Percentiles rank a stretch among this genome's conserved stretches.
Conservation (phyloP, 2,113 vertebrate genomes). For the Chaenogobius annularis region DNA sequence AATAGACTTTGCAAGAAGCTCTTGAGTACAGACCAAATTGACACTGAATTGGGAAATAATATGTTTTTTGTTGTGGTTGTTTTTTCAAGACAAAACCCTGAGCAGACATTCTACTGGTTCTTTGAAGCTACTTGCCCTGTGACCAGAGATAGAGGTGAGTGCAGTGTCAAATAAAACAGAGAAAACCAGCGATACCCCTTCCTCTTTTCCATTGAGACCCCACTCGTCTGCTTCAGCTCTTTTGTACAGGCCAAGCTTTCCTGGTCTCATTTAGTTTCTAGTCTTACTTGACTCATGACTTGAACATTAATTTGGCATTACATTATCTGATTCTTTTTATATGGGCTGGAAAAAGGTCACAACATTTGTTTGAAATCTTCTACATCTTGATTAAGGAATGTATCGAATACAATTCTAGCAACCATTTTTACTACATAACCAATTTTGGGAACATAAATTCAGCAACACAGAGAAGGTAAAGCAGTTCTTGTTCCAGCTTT, state of each 20-base stretch:
- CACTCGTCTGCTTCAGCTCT: not conserved
- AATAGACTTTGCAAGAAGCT: not conserved
- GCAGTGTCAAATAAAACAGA: not conserved
- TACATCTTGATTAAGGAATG: not conserved
- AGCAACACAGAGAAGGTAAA: not conserved
- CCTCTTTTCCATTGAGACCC: not conserved
- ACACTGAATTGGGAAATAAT: not conserved
- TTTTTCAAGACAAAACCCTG: conserved; percentile 78
- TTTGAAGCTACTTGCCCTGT: conserved; percentile 83
- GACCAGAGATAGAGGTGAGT: conserved; percentile 81
- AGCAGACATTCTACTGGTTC: conserved; percentile 84
- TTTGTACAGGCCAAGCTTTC: not conserved
- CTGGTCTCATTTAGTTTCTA: not conserved
- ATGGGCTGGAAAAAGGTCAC: too few relatives aligned
- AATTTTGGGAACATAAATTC: not conserved
- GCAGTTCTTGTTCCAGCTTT: not conserved
- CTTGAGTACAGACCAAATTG: not conserved
- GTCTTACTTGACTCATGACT: too few relatives aligned
- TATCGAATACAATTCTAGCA: not conserved
- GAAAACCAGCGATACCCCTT: not conserved
- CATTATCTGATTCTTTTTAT: too few relatives aligned
- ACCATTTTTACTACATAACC: not conserved
- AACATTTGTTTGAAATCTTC: not conserved
- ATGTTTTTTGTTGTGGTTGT: conserved; percentile 22
- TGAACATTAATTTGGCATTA: too few relatives aligned